phyloP scores from a whole-genome alignment of 2,113 vertebrate genomes.

The Misgurnus mizolepis region DNA sequence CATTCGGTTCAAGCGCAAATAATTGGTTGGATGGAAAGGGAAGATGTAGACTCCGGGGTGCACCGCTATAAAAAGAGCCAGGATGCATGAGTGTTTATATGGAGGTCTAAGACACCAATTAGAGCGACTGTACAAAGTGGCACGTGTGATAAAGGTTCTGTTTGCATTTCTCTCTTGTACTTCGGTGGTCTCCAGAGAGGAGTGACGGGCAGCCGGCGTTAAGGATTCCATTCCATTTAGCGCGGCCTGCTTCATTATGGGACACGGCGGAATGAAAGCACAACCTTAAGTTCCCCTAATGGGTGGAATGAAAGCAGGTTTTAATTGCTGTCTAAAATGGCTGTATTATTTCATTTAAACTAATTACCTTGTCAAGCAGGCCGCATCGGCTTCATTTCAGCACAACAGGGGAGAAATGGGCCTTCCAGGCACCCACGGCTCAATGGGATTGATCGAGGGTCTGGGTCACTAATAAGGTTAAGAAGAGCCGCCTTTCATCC shows the following conservation, averaged over 20 bases:
- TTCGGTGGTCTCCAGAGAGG: slow-evolving; percentile 29
- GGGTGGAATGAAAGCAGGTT: slow-evolving; percentile 65
- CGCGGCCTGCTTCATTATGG: slow-evolving; percentile 60
- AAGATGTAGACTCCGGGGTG: slow-evolving; percentile 5
- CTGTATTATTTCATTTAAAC: slow-evolving; percentile 71
- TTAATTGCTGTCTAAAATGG: slow-evolving; percentile 73
- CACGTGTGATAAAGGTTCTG: slow-evolving; percentile 30
- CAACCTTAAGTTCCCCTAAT: slow-evolving; percentile 67
- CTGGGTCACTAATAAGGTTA: slow-evolving; percentile 55
- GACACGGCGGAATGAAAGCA: slow-evolving; percentile 61
- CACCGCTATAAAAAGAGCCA: slow-evolving; percentile 2
- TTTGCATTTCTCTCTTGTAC: slow-evolving; percentile 36
- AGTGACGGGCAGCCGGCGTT: slow-evolving; percentile 19
- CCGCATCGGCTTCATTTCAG: slow-evolving; percentile 60
- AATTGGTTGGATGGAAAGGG: not conserved
- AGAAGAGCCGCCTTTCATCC: slow-evolving; percentile 52
- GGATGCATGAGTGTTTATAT: slow-evolving; percentile 21
- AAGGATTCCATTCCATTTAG: slow-evolving; percentile 59
- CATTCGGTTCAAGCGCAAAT: slow-evolving; percentile 25
- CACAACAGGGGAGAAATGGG: slow-evolving; percentile 65
- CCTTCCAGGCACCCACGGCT: slow-evolving; percentile 61
- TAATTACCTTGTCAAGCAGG: slow-evolving; percentile 69
- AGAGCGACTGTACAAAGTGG: slow-evolving; percentile 29
- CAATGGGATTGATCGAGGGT: slow-evolving; percentile 66
- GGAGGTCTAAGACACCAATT: slow-evolving; percentile 13